A percentile compares a stretch with the other conserved stretches of the same genome.
phyloP scores from a whole-genome alignment of 2,888 invertebrate genomes.

The Noctua janthe region DNA sequence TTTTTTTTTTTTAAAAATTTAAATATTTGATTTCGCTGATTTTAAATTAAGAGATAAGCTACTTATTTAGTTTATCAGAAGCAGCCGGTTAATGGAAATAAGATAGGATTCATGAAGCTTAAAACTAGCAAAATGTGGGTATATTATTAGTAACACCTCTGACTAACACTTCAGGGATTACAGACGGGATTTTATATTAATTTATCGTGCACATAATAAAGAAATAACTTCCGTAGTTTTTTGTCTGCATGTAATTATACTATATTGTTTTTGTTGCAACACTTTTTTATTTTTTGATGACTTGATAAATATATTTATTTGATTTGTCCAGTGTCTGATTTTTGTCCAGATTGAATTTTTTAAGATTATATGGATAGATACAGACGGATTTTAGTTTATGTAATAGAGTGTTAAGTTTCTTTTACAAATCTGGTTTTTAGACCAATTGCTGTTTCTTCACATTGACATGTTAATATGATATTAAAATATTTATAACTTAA shows the following conservation, averaged over 20 bases:
- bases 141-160: not conserved
- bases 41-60: not conserved
- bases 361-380: not conserved
- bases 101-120: too few relatives aligned
- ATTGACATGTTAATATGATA: not conserved
- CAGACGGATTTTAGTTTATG: not conserved
- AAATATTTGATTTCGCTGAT: not conserved
- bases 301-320: not conserved
- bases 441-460: not conserved
- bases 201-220: not conserved
- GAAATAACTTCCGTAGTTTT: constrained; percentile 23
- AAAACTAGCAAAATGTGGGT: not conserved
- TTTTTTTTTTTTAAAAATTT: too few relatives aligned
- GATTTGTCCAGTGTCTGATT: not conserved
- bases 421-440: not conserved
- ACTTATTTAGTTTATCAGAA: not conserved
- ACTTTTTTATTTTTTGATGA: not conserved
- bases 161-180: not conserved
- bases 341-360: not conserved
- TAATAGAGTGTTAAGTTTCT: not conserved
- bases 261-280: not conserved
- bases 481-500: not conserved
- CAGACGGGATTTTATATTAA: not conserved
- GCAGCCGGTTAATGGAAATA: not conserved
- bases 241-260: constrained; percentile 2